Evolutionary conservation across 2,113 vertebrate genomes (phyloP).

Genomic region (Callipepla californica): DNA sequence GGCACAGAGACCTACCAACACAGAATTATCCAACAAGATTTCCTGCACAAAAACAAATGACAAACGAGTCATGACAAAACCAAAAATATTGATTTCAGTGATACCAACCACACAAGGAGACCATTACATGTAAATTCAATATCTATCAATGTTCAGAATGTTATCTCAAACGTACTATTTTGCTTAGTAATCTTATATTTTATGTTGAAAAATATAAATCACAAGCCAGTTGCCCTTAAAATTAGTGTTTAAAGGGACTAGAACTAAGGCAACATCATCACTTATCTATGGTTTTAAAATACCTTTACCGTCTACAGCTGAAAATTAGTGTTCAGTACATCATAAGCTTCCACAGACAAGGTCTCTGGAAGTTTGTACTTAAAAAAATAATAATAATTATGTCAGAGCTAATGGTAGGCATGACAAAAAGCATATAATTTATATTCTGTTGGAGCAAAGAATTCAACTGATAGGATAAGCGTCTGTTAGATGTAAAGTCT

Average conservation of each 20-base stretch:
- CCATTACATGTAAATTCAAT: constrained; percentile 7
- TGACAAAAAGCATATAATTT: background rate
- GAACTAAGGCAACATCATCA: background rate
- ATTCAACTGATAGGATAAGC: constrained; percentile 12
- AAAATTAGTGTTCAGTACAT: background rate
- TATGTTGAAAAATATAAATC: background rate
- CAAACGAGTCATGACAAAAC: constrained; percentile 83
- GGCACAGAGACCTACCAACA: constrained; percentile 90
- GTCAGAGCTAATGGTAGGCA: constrained; percentile 18
- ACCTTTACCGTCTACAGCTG: background rate
- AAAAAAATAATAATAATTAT: background rate
- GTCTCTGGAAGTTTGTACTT: background rate
- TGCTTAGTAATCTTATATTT: background rate
- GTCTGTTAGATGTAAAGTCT: constrained; percentile 1
- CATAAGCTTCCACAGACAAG: background rate
- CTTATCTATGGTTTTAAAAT: background rate
- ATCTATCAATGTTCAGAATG: background rate
- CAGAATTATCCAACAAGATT: constrained; percentile 96
- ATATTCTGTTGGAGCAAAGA: background rate
- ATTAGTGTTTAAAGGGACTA: background rate
- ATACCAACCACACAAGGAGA: constrained; percentile 67
- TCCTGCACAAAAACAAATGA: constrained; percentile 91
- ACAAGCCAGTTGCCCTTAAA: background rate
- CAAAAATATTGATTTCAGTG: constrained; percentile 72
- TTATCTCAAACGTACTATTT: background rate